A percentile compares a stretch with the other conserved stretches of the same genome.
Evolutionary conservation across 1,140 invertebrate genomes (phyloP).

Genomic region (Lordiphosa clarofinis): DNA sequence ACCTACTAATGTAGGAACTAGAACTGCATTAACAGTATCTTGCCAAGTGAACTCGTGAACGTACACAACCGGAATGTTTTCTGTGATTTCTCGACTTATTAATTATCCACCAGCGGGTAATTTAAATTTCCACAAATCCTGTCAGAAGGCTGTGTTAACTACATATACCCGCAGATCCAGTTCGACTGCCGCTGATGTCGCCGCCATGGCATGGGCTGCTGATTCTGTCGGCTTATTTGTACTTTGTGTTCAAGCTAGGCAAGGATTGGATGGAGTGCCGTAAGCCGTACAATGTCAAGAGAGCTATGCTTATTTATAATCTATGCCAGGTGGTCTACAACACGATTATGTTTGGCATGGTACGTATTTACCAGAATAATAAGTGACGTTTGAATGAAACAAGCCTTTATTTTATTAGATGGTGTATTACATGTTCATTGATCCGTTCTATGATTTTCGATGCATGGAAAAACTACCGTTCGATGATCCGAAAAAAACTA

Average conservation of each 20-base stretch:
- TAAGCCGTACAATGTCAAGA: constrained; percentile 1
- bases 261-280: constrained; percentile 2
- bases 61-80: no score
- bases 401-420: background rate
- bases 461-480: background rate
- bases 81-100: no score
- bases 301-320: constrained; percentile 5
- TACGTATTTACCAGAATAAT: background rate
- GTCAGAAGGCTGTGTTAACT: background rate
- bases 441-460: background rate
- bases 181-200: background rate
- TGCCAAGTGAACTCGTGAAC: no score
- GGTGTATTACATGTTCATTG: background rate
- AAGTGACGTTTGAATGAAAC: no score
- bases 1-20: no score
- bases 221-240: background rate
- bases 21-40: no score
- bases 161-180: background rate
- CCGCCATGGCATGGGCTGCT: background rate
- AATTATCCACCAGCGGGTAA: background rate
- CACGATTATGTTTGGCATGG: background rate
- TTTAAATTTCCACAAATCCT: background rate
- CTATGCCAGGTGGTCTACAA: background rate
- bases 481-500: background rate
- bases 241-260: background rate